Base-by-base conservation (phyloP, 1,140 invertebrate genomes). In the Venustaconcha ellipsiformis region DNA sequence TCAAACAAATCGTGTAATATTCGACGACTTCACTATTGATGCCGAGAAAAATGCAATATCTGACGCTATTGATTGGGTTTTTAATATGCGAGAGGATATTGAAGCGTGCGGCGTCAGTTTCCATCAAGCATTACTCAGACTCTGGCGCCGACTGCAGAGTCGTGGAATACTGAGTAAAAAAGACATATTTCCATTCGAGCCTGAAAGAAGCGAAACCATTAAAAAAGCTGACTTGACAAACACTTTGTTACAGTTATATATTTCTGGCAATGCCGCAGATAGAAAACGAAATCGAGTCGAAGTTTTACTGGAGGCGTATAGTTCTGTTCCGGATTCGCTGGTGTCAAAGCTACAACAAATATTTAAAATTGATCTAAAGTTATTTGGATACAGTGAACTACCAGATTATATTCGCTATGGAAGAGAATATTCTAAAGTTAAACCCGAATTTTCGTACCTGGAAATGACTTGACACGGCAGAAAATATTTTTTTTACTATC, bases 81-180 rank as follows among this genome's bases (percentile, higher is more conserved):
- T 64, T 58, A 17, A 11, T 14, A 59, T 63, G 14, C 62, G 57
- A 37, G 59, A 69, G 30, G 60, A 75, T 15, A 55, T 75, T 30
- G 55, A 26, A 14, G 37, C 56, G 20, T 74, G 72, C 57, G 55
- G 55, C 17, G 67, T 75, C 14, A n/a, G 67, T 14, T 75, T 75
- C 37, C 59, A n/a, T 13, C 70, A 67, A 18, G 73, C 59, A 14
- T 62, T 75, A 57, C 70, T 75, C 20, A 62, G 55, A 56, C 55
- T 75, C 13, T 75, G 73, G 73, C 62, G 37, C 14, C 56, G 73
- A 58, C 14, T 75, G n/a, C 58, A 75, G 65, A 65, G 67, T 57
- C 67, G 73, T 55, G 73, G 73, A 14, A 70, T 75, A 17, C 15
- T 75, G 14, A 56, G 60, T 57, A 26, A 11, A n/a, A 56, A 63